These are phyloP conservation scores for Thalpophila matura DNA, from an alignment of 2,888 invertebrate species.

Conservation along the genomic window DNA sequence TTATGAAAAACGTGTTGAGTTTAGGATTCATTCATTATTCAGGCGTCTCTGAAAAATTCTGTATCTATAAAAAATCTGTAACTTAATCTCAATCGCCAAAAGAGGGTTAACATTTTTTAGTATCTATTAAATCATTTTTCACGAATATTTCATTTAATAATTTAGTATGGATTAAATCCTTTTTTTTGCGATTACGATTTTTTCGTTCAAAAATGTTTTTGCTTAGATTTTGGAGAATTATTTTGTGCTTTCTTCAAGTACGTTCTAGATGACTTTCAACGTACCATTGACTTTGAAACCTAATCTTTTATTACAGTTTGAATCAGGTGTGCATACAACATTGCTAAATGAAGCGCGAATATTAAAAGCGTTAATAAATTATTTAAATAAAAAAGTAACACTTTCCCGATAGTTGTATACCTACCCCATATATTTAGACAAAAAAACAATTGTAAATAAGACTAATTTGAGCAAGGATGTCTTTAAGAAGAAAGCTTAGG, in stretches of 20 bases:
- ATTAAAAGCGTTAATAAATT: not conserved
- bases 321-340: constrained; percentile 4
- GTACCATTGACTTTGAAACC: constrained; percentile 6
- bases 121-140: too few relatives aligned
- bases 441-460: too few relatives aligned
- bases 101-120: not conserved
- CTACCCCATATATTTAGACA: too few relatives aligned
- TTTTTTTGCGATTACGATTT: constrained; percentile 8
- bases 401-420: constrained; percentile 11
- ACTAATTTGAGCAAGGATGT: too few relatives aligned
- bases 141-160: too few relatives aligned
- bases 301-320: not conserved
- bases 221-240: not conserved
- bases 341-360: not conserved
- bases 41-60: not conserved
- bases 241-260: not conserved
- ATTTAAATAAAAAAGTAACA: not conserved
- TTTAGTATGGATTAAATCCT: too few relatives aligned
- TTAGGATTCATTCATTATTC: constrained; percentile 43
- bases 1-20: constrained; percentile 22
- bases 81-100: not conserved
- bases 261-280: constrained; percentile 7
- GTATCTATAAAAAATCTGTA: too few relatives aligned
- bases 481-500: too few relatives aligned
- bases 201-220: not conserved